Evolutionary conservation across 2,888 invertebrate genomes (phyloP).

Genomic region (Thyatira batis): DNA sequence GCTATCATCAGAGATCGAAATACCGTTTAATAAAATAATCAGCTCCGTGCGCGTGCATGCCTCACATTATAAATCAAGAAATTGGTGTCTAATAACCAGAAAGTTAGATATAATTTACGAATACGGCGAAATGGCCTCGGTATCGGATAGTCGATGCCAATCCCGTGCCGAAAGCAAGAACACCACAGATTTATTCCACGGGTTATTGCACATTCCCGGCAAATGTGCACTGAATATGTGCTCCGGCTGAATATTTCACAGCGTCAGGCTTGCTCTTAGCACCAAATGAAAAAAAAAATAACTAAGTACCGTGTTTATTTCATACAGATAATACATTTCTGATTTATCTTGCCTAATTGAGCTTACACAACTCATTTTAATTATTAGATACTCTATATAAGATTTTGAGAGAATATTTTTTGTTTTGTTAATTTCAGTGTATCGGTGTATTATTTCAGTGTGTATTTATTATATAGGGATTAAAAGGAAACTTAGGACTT

Average conservation of each 20-base stretch:
- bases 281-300: constrained; percentile 21
- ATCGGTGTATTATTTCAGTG: no score
- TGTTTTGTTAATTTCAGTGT: no score
- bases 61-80: no score
- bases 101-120: constrained; percentile 25
- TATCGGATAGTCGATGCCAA: constrained; percentile 46
- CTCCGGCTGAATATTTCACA: constrained; percentile 48
- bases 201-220: constrained; percentile 60
- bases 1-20: constrained; percentile 15
- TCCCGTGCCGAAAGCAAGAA: constrained; percentile 44
- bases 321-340: not conserved
- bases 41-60: no score
- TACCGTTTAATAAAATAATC: no score
- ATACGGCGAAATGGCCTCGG: constrained; percentile 28
- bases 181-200: constrained; percentile 51
- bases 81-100: constrained; percentile 13
- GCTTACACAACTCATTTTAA: no score
- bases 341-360: no score
- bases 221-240: constrained; percentile 54
- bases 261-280: constrained; percentile 23
- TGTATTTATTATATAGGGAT: no score
- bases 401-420: no score
- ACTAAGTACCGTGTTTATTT: constrained; percentile 11
- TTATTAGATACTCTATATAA: no score
- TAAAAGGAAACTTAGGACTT: no score